These are phyloP conservation scores for Pomacea canaliculata DNA, from an alignment of 2,888 invertebrate species.

Conservation along the genomic window DNA sequence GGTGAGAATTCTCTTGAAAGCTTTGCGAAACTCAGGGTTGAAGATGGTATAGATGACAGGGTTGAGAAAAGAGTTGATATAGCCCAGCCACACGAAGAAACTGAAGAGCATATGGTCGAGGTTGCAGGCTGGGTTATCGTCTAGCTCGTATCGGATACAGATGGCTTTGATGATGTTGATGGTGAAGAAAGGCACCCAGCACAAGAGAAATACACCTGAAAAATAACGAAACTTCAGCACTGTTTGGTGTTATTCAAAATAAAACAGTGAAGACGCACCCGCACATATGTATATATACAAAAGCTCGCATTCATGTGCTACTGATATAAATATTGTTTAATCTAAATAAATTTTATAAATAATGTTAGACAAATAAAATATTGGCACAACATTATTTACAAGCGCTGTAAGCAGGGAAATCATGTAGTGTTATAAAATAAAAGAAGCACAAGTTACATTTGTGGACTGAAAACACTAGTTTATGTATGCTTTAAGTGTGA, in stretches of 20 bases:
- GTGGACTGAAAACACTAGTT: no score
- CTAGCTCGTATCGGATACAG: slow-evolving; percentile 78
- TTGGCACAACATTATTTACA: no score
- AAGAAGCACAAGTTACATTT: no score
- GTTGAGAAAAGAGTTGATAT: slow-evolving; percentile 90
- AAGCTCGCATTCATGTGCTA: not conserved
- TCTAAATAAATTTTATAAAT: no score
- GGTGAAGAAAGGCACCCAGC: slow-evolving; percentile 99
- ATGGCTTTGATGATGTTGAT: slow-evolving; percentile 97
- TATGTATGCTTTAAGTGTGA: no score
- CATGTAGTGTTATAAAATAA: no score
- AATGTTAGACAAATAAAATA: no score
- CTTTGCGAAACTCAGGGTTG: slow-evolving; percentile 89
- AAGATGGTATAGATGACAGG: slow-evolving; percentile 74
- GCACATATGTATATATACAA: not conserved
- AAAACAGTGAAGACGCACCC: slow-evolving; percentile 4
- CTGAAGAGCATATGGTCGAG: slow-evolving; percentile 59
- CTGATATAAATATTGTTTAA: no score
- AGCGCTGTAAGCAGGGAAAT: no score
- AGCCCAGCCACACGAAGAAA: slow-evolving; percentile 95
- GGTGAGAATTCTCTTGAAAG: slow-evolving; percentile 90
- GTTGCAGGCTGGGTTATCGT: slow-evolving; percentile 79
- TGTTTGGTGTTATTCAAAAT: not conserved
- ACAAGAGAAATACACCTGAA: slow-evolving; percentile 96
- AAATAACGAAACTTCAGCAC: slow-evolving; percentile 36